Evolutionary conservation across 1,140 invertebrate species (phyloP).

Genomic region (Drosophila leontia): DNA sequence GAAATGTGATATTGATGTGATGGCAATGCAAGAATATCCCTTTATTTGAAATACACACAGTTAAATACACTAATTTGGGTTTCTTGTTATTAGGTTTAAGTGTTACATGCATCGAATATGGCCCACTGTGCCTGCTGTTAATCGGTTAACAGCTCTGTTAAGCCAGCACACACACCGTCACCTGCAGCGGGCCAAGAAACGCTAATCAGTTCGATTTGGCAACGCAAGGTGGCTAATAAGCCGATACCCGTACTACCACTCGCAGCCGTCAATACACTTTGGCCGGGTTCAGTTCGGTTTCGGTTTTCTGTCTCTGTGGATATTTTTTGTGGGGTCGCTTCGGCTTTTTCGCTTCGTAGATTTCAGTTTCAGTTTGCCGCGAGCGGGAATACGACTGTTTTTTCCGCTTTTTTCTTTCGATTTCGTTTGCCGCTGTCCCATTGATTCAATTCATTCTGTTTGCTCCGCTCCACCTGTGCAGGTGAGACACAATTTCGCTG

Average conservation of each 20-base stretch:
- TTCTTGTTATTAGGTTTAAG: background rate
- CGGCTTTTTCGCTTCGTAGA: slow-evolving; percentile 48
- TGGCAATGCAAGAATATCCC: background rate
- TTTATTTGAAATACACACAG: background rate
- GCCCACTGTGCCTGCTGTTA: slow-evolving; percentile 43
- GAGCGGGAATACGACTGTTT: slow-evolving; percentile 24
- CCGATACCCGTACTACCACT: slow-evolving; percentile 31
- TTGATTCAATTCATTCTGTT: slow-evolving; percentile 76
- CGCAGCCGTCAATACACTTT: slow-evolving; percentile 35
- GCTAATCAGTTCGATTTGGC: slow-evolving; percentile 53
- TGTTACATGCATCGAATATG: background rate
- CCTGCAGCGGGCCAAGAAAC: slow-evolving; percentile 46
- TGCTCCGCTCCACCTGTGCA: slow-evolving; percentile 76
- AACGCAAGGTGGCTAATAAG: slow-evolving; percentile 52
- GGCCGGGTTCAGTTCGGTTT: slow-evolving; percentile 30
- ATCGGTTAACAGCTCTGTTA: slow-evolving; percentile 38
- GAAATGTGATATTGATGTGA: background rate
- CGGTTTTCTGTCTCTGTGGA: slow-evolving; percentile 1
- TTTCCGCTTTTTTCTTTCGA: slow-evolving; percentile 38
- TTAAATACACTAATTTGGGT: background rate
- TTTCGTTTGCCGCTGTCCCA: slow-evolving; percentile 46
- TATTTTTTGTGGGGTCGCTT: slow-evolving; percentile 27
- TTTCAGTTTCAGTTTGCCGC: slow-evolving; percentile 53
- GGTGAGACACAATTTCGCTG: slow-evolving; percentile 59
- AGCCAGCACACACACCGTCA: slow-evolving; percentile 12